Evolutionary conservation across 2,797 vertebrate genomes (phyloP).

Genomic region (Falco peregrinus): DNA sequence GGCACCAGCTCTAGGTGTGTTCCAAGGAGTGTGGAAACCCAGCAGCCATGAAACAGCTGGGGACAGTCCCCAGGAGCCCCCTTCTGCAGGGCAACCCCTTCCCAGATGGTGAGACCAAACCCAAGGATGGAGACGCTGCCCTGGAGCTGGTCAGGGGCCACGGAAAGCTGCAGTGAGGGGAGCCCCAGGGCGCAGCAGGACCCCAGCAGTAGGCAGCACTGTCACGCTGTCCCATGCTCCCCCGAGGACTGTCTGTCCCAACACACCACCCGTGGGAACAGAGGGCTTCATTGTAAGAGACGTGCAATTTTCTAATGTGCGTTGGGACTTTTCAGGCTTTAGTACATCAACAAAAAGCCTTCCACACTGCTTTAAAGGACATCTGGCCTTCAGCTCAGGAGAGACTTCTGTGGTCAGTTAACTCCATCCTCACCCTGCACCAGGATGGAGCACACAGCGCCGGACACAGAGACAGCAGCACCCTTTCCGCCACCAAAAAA

Average conservation of each 20-base stretch:
- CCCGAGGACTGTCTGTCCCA: background rate
- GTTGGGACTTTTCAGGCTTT: background rate
- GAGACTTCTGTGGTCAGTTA: background rate
- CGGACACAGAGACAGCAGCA: background rate
- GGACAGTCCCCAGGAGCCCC: background rate
- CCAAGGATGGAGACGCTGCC: too few relatives aligned
- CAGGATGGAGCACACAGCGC: background rate
- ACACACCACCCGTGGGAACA: background rate
- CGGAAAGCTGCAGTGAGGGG: background rate
- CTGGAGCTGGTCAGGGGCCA: background rate
- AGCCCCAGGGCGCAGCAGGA: background rate
- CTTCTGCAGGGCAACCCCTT: background rate
- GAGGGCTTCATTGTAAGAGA: background rate
- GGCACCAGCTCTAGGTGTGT: background rate
- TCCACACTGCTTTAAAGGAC: background rate
- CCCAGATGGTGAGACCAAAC: background rate
- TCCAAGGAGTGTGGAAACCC: background rate
- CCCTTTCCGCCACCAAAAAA: background rate
- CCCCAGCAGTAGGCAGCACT: background rate
- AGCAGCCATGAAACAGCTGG: background rate
- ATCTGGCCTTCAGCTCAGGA: background rate
- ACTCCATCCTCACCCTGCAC: background rate
- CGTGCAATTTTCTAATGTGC: background rate
- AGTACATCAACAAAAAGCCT: background rate
- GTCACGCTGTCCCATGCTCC: background rate